Evolutionary conservation across 2,797 vertebrate species (phyloP), one percentile per base, ranked within the genome.

Genomic region (Gymnodraco acuticeps): DNA sequence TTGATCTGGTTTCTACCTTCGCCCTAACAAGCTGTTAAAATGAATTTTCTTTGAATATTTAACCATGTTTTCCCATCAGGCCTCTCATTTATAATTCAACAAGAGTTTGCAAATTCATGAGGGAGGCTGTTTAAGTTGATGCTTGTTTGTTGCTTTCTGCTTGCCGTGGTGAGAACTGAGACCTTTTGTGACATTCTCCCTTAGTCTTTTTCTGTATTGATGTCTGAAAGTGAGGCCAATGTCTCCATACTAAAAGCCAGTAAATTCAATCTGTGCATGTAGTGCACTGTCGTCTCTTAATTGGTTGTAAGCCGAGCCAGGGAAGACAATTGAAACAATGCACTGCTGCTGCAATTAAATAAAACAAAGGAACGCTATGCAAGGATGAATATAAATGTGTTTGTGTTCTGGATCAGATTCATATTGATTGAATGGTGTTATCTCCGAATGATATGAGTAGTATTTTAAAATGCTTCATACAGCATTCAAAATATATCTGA

Each of bases 171-270:
- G 58, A 80, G 84, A 84, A 60, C 48, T 0, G 31, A 76, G 56
- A 86, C 64, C 45, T 58, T 31, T 42, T 3, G 15, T 70, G 72
- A 64, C 31, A 38, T 65, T 42, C 7, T 42, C 84, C 23, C 60
- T 79, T 55, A 75, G 65, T 70, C 38, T 65, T 46, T 27, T 45
- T 58, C 69, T 60, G 8, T 33, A 19, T 80, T n/a, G 52, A 31
- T 58, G 64, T 64, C 59, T 82, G 43, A 11, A 15, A 0, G 27
- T 2, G 50, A 64, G 66, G 72, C 46, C 10, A 3, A 17, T 20
- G 64, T 78, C 61, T 69, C 76, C 46, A 54, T 68, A 51, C 81
- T 86, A 80, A 89, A 80, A 84, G 81, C 83, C 56, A 45, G 53
- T 58, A 82, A 81, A 87, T 82, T 71, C 56, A 85, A 86, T 85